These are phyloP conservation scores for Chrysochloris asiatica DNA, from an alignment of 2,113 vertebrate genomes.

Conservation along the genomic window DNA sequence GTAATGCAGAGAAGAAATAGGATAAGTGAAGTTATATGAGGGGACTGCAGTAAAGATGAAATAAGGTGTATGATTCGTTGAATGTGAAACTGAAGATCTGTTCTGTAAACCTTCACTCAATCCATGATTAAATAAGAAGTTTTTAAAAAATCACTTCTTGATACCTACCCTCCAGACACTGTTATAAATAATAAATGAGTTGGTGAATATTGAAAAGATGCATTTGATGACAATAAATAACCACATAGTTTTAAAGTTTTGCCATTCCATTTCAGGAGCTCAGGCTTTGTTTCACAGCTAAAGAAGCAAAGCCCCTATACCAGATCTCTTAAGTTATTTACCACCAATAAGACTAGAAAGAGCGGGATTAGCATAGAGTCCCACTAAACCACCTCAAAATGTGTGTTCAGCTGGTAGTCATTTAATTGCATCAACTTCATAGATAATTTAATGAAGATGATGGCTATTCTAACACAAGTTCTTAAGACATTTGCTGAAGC, in stretches of 20 bases:
- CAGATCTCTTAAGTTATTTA: background rate
- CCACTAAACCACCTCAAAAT: background rate
- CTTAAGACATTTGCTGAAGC: background rate
- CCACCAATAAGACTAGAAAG: background rate
- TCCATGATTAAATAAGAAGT: too few relatives aligned
- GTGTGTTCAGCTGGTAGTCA: background rate
- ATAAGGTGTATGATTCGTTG: too few relatives aligned
- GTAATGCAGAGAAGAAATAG: too few relatives aligned
- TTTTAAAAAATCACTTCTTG: background rate
- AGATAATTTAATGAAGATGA: background rate
- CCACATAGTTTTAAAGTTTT: background rate
- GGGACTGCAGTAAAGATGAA: too few relatives aligned
- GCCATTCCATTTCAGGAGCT: background rate
- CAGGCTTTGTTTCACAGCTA: background rate
- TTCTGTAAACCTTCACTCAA: too few relatives aligned
- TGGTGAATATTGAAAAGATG: background rate
- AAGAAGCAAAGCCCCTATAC: background rate
- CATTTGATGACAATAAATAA: slow-evolving; percentile 3
- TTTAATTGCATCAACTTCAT: background rate
- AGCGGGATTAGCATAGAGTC: background rate
- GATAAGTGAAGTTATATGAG: too few relatives aligned
- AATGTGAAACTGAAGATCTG: too few relatives aligned
- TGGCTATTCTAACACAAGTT: background rate
- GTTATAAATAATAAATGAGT: background rate
- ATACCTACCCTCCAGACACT: background rate